Evolutionary conservation across 2,797 vertebrate genomes (phyloP), one percentile per base, ranked within the genome.

Genomic region (Trematomus bernacchii): DNA sequence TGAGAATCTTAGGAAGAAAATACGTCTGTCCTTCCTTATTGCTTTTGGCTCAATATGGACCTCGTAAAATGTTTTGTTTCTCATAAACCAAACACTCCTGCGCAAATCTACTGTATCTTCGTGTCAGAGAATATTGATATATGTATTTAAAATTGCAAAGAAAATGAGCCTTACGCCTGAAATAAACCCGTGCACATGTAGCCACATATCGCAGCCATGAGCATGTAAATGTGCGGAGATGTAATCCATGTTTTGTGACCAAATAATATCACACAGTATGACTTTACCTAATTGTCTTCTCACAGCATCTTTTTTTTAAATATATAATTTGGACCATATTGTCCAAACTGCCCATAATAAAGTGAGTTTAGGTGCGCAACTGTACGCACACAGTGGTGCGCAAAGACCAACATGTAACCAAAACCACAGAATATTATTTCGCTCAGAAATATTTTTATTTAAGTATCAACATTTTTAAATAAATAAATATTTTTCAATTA

Each of bases 401-500:
- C 55, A 86, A 87, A 73, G 46, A 76, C 44, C 65, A 77, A 67
- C 43, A 67, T 23, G 76, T 23, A 76, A 91, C 58, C 73, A 67
- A 85, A 71, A 87, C 30, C 50, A 91, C 82, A 86, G 85, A 27
- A 48, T 16, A 57, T 59, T 58, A 16, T 85, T 77, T 82, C 53
- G 87, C 87, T 95, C 93, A 92, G 94, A 94, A 95, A 95, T 95
- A 94, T 90, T 93, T 89, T 96, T 95, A 95, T 96, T 96, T 91
- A 91, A 90, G 89, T 93, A 92, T 94, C 90, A 93, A 93, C 89
- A 91, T 94, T 94, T 95, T 97, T 97, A 97, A 97, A 97, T 99
- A 99, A 99, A 99, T 99, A 99, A 99, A 99, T 99, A 99, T 96
- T 89, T 89, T 95, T 96, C 93, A 94, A 91, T 86, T 85, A 93